Evolutionary conservation across 1,140 invertebrate species (phyloP), one percentile per base, ranked within the genome.

Genomic region (Drosophila prosaltans): DNA sequence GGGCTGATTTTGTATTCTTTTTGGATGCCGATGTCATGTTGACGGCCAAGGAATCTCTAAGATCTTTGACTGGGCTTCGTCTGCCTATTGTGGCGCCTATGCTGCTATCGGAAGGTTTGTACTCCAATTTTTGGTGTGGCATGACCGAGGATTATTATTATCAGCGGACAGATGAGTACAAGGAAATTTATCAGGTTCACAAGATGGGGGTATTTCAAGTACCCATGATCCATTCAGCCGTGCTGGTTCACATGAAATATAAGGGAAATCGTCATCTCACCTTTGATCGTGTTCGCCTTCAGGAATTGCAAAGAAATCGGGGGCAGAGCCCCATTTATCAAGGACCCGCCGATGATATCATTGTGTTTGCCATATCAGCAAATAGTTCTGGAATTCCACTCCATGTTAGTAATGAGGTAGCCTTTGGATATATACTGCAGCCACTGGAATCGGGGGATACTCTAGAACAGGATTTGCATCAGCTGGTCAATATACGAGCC

Each of bases 121-220:
- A 99, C 92, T 98, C 97, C 16, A 99, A 99, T 92, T 99, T 98
- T 93, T 99, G 98, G 98, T 94, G 96, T 81, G 98, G 96, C 9
- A 98, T 99, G 96, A 95, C 95, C 1, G 92, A 95, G 3, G 94
- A 97, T 70, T 98, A 96, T 92, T 99, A 98, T 91, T 99, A 99
- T 91, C 92, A 94, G 59, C 93, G 98, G 91, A 97, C 97, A 0
- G 95, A 97, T 8, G 95, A 97, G 63, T 99, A 99, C 86, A 95
- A 96, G 78, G 94, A 95, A 1, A 98, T 99, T 51, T 92, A 98
- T 55, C 94, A 96, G 69, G 91, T 95, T 11, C 94, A 97, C 75
- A 94, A 95, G 57, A 88, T 92, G 1, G 98, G 98, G 1, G 97
- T 96, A 89, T 97, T 96, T 85, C 64, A 93, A 24, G 98, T 99